phyloP scores from a whole-genome alignment of 2,113 vertebrate species.

The Neoarius graeffei region DNA sequence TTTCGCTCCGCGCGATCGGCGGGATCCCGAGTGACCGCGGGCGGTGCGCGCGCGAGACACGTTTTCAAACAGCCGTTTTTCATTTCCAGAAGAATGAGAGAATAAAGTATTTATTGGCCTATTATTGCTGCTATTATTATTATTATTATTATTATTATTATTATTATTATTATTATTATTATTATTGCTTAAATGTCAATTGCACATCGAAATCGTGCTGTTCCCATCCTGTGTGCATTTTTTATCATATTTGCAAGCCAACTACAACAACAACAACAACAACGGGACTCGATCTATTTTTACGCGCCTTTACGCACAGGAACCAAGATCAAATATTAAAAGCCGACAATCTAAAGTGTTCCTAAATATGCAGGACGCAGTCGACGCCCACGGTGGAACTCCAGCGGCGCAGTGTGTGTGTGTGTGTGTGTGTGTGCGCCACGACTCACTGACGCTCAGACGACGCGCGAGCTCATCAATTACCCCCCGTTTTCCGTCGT shows the following conservation, averaged over 20 bases:
- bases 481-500: conserved; percentile 13
- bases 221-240: too few species aligned
- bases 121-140: background rate
- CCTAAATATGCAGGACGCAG: background rate
- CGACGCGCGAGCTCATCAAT: conserved; percentile 18
- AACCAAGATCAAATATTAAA: background rate
- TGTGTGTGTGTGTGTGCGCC: background rate
- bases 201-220: background rate
- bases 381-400: background rate
- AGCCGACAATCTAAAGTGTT: background rate
- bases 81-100: conserved; percentile 68
- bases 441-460: conserved; percentile 11
- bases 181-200: background rate
- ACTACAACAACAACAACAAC: too few species aligned
- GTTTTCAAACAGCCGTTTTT: conserved; percentile 68
- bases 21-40: conserved; percentile 63
- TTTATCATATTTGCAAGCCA: too few species aligned
- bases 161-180: background rate
- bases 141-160: background rate
- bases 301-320: conserved; percentile 2
- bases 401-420: conserved; percentile 1
- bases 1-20: conserved; percentile 67
- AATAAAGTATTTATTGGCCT: background rate
- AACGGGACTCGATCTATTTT: background rate
- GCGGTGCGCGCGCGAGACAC: conserved; percentile 61